Base-by-base conservation (phyloP, 30 jellyfish, hydroid and myxozoan genomes). In the Nemopilema nomurai region DNA sequence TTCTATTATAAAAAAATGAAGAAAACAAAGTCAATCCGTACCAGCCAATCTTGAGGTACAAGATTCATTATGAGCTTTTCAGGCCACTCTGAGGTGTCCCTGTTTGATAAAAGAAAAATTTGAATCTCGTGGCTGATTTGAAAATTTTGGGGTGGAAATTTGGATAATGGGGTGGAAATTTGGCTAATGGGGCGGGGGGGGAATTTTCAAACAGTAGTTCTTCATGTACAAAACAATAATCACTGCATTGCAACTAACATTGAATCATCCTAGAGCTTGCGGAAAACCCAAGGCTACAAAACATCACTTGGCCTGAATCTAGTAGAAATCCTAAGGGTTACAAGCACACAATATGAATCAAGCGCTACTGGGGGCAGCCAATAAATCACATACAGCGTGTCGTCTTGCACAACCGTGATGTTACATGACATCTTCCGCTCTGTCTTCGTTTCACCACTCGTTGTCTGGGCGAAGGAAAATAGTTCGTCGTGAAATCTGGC, bases 81-180 rank as follows among this genome's bases (percentile, higher is more conserved):
- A 1, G 97, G 97, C 97, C 97, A 89, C 49, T 74, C 90, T 18
- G 82, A 26, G 18, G 97, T 81, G 69, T 88, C 89, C 33, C 96
- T 88, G 63, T 17, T 21, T 62, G 33, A 74, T 1, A 4, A 71
- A 49, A 66, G 64, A 17, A 62, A 19, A 29, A 4, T 8, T 1
- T 71, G 16, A 51, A n/a, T n/a, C n/a, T n/a, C n/a, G n/a, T n/a
- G n/a, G n/a, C n/a, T n/a, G n/a, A n/a, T n/a, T n/a, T n/a, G n/a
- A n/a, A n/a, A n/a, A n/a, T n/a, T n/a, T n/a, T n/a, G n/a, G n/a
- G n/a, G n/a, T n/a, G n/a, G n/a, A n/a, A n/a, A n/a, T n/a, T n/a
- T n/a, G n/a, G n/a, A n/a, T n/a, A n/a, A n/a, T n/a, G n/a, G n/a
- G n/a, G n/a, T n/a, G n/a, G n/a, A n/a, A n/a, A n/a, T n/a, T n/a